Evolutionary conservation across 1,140 invertebrate species (phyloP).

Genomic region (Panagrolaimus sp.): DNA sequence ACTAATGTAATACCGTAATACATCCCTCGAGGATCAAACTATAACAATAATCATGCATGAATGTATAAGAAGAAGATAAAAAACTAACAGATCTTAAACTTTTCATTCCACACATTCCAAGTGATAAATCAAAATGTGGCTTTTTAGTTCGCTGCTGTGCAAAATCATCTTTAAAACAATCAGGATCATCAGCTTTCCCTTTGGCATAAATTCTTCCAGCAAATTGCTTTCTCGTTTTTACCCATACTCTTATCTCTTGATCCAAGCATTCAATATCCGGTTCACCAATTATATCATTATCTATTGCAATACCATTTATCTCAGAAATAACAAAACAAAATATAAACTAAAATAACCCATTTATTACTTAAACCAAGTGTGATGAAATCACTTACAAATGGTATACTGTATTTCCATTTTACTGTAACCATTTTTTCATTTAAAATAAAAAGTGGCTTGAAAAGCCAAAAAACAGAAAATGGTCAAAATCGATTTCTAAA

Average conservation of each 20-base stretch:
- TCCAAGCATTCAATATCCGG: slow-evolving; percentile 58
- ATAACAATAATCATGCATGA: slow-evolving; percentile 13
- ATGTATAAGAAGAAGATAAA: neutral
- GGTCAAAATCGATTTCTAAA: neutral
- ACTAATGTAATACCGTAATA: slow-evolving; percentile 58
- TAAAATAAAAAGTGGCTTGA: neutral
- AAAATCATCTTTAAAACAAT: slow-evolving; percentile 57
- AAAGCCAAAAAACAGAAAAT: slow-evolving; percentile 10
- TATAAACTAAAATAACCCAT: neutral
- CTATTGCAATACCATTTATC: slow-evolving; percentile 29
- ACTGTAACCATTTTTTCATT: slow-evolving; percentile 4
- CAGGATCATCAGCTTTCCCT: slow-evolving; percentile 53
- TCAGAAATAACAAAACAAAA: neutral
- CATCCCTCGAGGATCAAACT: slow-evolving; percentile 57
- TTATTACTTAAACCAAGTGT: too few species aligned
- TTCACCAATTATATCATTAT: slow-evolving; percentile 58
- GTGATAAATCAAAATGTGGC: slow-evolving; percentile 49
- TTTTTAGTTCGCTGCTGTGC: slow-evolving; percentile 47
- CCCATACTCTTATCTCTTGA: slow-evolving; percentile 53
- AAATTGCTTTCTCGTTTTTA: slow-evolving; percentile 55
- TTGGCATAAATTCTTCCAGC: slow-evolving; percentile 56
- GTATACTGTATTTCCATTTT: neutral
- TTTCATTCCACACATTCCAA: slow-evolving; percentile 57
- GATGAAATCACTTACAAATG: neutral
- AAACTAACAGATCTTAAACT: slow-evolving; percentile 54